Base-by-base conservation (phyloP, 2,888 invertebrate species). In the Halocaridina rubra region DNA sequence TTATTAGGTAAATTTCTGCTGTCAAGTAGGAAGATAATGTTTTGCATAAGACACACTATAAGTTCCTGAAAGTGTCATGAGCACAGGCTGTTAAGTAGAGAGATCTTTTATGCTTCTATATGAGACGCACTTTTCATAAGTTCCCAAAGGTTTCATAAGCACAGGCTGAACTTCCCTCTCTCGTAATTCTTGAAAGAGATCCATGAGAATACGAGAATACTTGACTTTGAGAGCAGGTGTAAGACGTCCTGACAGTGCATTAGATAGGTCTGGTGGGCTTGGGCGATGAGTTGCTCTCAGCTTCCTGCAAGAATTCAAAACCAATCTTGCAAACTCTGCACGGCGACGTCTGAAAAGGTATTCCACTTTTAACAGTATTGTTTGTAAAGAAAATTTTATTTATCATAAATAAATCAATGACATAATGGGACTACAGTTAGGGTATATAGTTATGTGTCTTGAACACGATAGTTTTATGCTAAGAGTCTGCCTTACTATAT, bases 241-340 rank as follows among this genome's bases (percentile, higher is more conserved):
- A 2, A 84, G 33, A 24, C 79, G 74, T n/a, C 27, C 24, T n/a
- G 67, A 46, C 57, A 84, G 84, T 8, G 53, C 61, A n/a, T 33
- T 4, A 22, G 67, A 24, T 13, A 84, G 27, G 33, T 84, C 84
- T 19, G 84, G 80, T 7, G 79, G 79, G 53, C 80, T 29, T 1
- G 84, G 84, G n/a, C 75, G 27, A 32, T 84, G 84, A 30, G 84
- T 84, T 2, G 79, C 80, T 8, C 84, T 33, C n/a, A 84, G 80
- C 13, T 53, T 46, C 7, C 75, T 74, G 13, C 84, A 84, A 3
- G 74, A 80, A 13, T 27, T 61, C 75, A 84, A 22, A 16, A 84
- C 84, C n/a, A 79, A 16, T 0, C 57, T 29, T 24, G 84, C 84
- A 59, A 84, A 84, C 19, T 79, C 75, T 13, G 79, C 59, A 24